phyloP scores from a whole-genome alignment of 2,113 vertebrate genomes.

The Corythoichthys haematopterus region DNA sequence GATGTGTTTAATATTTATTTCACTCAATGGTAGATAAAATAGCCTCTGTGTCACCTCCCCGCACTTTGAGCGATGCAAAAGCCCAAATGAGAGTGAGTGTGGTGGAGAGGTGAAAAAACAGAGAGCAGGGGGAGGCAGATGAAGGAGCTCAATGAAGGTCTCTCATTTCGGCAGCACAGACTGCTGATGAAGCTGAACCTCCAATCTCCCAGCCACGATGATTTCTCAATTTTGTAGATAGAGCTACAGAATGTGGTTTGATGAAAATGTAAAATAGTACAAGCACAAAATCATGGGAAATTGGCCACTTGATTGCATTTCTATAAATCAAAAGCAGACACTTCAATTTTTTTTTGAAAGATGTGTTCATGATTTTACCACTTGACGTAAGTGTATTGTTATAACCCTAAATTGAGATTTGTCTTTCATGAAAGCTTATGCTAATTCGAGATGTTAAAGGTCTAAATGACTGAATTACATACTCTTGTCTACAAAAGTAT shows the following conservation, averaged over 20 bases:
- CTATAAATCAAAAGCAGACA: constrained; percentile 67
- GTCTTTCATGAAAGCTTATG: constrained; percentile 17
- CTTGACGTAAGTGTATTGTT: constrained; percentile 23
- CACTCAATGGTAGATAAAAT: constrained; percentile 47
- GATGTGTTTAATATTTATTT: constrained; percentile 45
- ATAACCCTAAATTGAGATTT: constrained; percentile 26
- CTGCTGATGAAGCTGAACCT: constrained; percentile 74
- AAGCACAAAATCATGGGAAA: constrained; percentile 64
- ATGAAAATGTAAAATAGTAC: constrained; percentile 70
- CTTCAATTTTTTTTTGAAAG: constrained; percentile 17
- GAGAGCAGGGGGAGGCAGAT: constrained; percentile 15
- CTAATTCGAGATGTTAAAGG: constrained; percentile 17
- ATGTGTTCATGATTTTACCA: constrained; percentile 47
- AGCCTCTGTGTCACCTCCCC: constrained; percentile 37
- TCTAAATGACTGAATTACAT: constrained; percentile 12
- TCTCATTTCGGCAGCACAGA: constrained; percentile 66
- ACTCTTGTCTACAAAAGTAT: neutral
- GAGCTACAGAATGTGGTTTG: constrained; percentile 64
- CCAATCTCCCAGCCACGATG: constrained; percentile 69
- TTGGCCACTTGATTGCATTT: constrained; percentile 55
- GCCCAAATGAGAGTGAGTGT: constrained; percentile 34
- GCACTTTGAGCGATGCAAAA: constrained; percentile 40
- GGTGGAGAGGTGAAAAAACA: constrained; percentile 45
- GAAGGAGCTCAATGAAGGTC: constrained; percentile 52
- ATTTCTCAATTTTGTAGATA: constrained; percentile 75